Base-by-base conservation (phyloP, 1,140 invertebrate species). In the Oppia nitens region DNA sequence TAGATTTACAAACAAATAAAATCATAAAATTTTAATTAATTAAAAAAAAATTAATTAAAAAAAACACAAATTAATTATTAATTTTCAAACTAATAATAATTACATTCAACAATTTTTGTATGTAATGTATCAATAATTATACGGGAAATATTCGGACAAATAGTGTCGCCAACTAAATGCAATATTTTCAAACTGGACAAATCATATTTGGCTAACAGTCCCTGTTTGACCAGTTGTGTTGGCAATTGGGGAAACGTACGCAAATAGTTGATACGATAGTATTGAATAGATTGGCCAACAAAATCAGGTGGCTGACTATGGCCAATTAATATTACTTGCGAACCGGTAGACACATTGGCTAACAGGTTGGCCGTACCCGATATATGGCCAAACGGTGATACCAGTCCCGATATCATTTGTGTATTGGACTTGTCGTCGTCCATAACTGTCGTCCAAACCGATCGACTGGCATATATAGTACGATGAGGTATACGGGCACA, bases 301-400 rank as follows among this genome's bases (percentile, higher is more conserved):
- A 2, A 20, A n/a, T n/a, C n/a, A n/a, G n/a, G n/a, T n/a, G n/a
- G n/a, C n/a, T n/a, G n/a, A n/a, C n/a, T n/a, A n/a, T n/a, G n/a
- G 24, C 9, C 11, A 3, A 40, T 49, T 3, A 23, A 50, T 4
- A 2, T 49, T 23, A 23, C 11, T 9, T 11, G 55, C 47, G 12
- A 53, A 52, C 14, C 32, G 6, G n/a, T 4, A 23, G 28, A 17
- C 20, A 6, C 3, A 9, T 2, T 11, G 2, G 12, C 12, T 14
- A 24, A 23, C 17, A 57, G 29, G 25, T 49, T 2, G 14, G 50
- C 17, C 1, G 48, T 2, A 6, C 56, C 56, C 2, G 45, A 49
- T 3, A 24, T 20, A 50, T 57, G 56, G 14, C 56, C 47, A 21
- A 57, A 52, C n/a, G n/a, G n/a, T n/a, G n/a, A n/a, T n/a, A n/a